Evolutionary conservation across 2,797 vertebrate genomes (phyloP).

Genomic region (Moxostoma hubbsi): DNA sequence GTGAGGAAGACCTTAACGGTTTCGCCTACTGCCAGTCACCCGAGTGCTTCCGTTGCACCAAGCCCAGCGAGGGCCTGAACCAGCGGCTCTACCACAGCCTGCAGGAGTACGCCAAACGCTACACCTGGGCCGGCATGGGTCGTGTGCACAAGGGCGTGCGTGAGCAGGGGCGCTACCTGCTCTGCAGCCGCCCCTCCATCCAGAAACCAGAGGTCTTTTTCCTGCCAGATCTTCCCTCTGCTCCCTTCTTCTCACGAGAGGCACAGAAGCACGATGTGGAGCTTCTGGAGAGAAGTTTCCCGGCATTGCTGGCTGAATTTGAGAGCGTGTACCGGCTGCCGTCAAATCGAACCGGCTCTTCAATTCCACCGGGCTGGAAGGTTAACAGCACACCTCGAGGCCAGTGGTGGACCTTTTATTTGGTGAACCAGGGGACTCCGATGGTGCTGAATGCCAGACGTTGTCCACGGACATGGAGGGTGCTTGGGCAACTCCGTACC

Average conservation of each 20-base stretch:
- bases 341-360: conserved; percentile 81
- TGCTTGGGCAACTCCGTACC: conserved; percentile 94
- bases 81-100: conserved; percentile 96
- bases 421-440: conserved; percentile 94
- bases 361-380: conserved; percentile 90
- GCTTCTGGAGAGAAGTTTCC: conserved; percentile 93
- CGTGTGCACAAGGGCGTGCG: conserved; percentile 96
- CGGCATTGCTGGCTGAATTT: conserved; percentile 91
- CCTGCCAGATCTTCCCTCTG: conserved; percentile 91
- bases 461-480: conserved; percentile 93
- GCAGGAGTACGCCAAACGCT: conserved; percentile 98
- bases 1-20: conserved; percentile 87
- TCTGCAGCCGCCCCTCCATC: conserved; percentile 88
- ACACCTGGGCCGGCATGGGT: conserved; percentile 99
- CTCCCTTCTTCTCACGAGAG: conserved; percentile 93
- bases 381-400: conserved; percentile 90
- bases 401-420: conserved; percentile 95
- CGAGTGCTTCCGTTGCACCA: conserved; percentile 87
- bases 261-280: conserved; percentile 97
- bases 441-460: conserved; percentile 92
- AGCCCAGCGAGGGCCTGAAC: conserved; percentile 87
- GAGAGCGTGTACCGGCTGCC: conserved; percentile 90
- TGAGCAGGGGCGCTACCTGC: conserved; percentile 90
- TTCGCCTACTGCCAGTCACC: conserved; percentile 89
- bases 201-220: conserved; percentile 97